Percentiles rank a stretch among this genome's conserved stretches.
Conservation (phyloP, 2,888 invertebrate species). For the Creontiades dilutus region DNA sequence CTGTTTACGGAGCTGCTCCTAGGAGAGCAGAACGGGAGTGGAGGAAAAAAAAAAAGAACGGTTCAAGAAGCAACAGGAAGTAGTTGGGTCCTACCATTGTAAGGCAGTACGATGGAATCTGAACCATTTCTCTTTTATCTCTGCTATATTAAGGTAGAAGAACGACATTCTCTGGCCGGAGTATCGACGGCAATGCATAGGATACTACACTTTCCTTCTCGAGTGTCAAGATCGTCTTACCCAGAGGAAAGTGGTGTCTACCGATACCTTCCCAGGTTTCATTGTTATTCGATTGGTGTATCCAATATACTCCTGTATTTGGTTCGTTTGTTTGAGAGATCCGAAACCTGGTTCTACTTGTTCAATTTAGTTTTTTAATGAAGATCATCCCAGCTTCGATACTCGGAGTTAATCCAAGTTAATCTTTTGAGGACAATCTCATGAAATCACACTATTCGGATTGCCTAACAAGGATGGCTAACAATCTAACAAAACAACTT, state of each 20-base stretch:
- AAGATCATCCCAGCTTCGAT: too few species aligned
- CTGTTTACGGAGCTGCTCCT: constrained; percentile 3
- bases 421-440: too few species aligned
- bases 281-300: neutral
- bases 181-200: neutral
- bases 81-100: neutral
- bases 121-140: constrained; percentile 17
- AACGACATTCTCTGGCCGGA: constrained; percentile 7
- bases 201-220: constrained; percentile 18
- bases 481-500: too few species aligned
- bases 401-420: too few species aligned
- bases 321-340: too few species aligned
- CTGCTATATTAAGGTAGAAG: neutral
- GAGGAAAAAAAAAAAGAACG: constrained; percentile 4
- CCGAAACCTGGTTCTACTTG: too few species aligned
- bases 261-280: neutral
- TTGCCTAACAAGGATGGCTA: too few species aligned
- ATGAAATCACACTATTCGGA: too few species aligned
- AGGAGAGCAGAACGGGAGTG: neutral
- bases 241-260: neutral
- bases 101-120: constrained; percentile 4
- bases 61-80: constrained; percentile 13
- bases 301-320: too few species aligned
- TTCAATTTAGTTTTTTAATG: too few species aligned
- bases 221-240: constrained; percentile 22